Base-by-base conservation (phyloP, 1,140 invertebrate species). In the Triops cancriformis region DNA sequence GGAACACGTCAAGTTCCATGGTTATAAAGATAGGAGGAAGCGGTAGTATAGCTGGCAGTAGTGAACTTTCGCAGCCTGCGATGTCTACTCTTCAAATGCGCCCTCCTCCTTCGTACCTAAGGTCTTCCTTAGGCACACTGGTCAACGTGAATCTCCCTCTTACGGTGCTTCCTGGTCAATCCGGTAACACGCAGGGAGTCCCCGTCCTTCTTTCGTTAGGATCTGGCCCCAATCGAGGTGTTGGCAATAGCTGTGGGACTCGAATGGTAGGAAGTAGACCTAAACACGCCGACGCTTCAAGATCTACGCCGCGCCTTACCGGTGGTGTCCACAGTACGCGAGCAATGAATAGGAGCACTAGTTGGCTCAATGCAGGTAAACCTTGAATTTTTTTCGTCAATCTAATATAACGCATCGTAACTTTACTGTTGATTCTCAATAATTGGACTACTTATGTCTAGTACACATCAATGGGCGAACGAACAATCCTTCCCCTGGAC, bases 1-100 rank as follows among this genome's bases (percentile, higher is more conserved):
- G 89, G 64, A 90, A 91, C 26, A 89, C 92, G 0, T 92, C 91
- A 6, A 92, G 92, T 45, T 91, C 92, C 7, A 91, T 91, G 84
- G 86, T 93, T 11, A 90, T 90, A 23, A 90, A 90, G 27, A 51
- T 76, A 26, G 73, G 80, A 31, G 75, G 80, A 12, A 45, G 72
- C n/a, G 72, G 74, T 73, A 64, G 51, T 18, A 64, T 64, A 23
- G 51, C 23, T 64, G 51, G 51, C 14, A 64, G 51, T 14, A 64
- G 51, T 18, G 51, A 64, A 23, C 23, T 64, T 10, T 23, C 51
- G 14, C 51, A 64, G 51, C 51, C 14, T 6, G 14, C 51, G 18
- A 64, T 64, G 51, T 64, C 51, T 2, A 64, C 51, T 6, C 51
- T 64, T 10, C 51, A 64, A 11, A n/a, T 64, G 51, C 51, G 51